These are phyloP conservation scores for Forficula auricularia DNA, from an alignment of 1,140 invertebrate genomes.

Conservation along the genomic window DNA sequence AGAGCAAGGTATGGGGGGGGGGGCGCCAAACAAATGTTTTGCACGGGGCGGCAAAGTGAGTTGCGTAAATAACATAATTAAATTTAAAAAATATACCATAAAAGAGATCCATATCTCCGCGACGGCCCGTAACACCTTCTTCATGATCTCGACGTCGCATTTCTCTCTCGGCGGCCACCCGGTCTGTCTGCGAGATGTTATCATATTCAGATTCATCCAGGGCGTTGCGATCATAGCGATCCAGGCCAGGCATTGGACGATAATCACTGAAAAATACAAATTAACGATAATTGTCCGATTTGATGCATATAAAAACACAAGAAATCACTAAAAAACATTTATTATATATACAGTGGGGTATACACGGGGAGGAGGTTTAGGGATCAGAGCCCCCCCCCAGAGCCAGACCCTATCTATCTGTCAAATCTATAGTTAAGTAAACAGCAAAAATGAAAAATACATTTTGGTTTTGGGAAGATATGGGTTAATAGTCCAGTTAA, in stretches of 20 bases:
- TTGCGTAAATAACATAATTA: slow-evolving; percentile 5
- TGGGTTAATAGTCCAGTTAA: no score
- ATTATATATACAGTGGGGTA: background rate
- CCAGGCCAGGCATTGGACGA: slow-evolving; percentile 83
- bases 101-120: slow-evolving; percentile 62
- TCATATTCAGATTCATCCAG: slow-evolving; percentile 85
- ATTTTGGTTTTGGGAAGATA: no score
- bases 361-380: background rate
- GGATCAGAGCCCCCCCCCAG: background rate
- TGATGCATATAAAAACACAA: background rate
- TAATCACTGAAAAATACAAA: slow-evolving; percentile 58
- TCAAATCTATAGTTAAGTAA: no score
- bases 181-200: slow-evolving; percentile 65
- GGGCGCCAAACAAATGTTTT: no score
- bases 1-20: no score
- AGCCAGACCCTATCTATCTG: background rate
- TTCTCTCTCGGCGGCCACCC: slow-evolving; percentile 71
- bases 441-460: no score
- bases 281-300: background rate
- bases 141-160: slow-evolving; percentile 73
- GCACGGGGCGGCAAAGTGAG: no score
- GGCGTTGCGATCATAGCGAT: slow-evolving; percentile 73
- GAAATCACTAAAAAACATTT: background rate
- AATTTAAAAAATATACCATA: slow-evolving; percentile 49
- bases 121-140: slow-evolving; percentile 47